phyloP scores from a whole-genome alignment of 2,888 invertebrate genomes.

The Polydesmus complanatus region DNA sequence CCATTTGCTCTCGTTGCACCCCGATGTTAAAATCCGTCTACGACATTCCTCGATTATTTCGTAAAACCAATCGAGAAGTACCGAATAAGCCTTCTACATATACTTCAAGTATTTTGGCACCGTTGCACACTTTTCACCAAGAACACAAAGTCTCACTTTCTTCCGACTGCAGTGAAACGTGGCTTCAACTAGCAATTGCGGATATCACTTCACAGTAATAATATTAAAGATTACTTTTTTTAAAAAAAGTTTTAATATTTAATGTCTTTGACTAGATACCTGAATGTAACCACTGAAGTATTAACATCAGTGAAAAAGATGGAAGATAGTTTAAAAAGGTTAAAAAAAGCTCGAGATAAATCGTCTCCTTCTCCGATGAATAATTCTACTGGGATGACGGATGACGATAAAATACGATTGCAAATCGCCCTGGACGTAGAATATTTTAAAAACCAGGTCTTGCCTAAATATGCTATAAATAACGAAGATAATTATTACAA shows the following conservation, averaged over 20 bases:
- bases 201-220: constrained; percentile 39
- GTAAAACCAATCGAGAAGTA: constrained; percentile 73
- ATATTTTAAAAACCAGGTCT: constrained; percentile 51
- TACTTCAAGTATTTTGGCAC: constrained; percentile 49
- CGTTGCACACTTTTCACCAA: constrained; percentile 45
- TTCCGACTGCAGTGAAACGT: constrained; percentile 27
- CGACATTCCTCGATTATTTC: constrained; percentile 82
- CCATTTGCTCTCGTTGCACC: constrained; percentile 27
- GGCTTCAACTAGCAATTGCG: constrained; percentile 17
- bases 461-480: background rate
- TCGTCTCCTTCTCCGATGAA: constrained; percentile 29
- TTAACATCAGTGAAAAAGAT: constrained; percentile 86
- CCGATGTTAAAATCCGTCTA: constrained; percentile 44
- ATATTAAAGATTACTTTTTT: background rate
- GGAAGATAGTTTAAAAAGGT: constrained; percentile 77
- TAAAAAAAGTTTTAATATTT: constrained; percentile 9
- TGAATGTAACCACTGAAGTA: constrained; percentile 60
- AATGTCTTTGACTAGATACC: too few relatives aligned
- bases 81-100: constrained; percentile 70
- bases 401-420: constrained; percentile 86
- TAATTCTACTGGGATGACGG: constrained; percentile 42
- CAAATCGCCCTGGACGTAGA: constrained; percentile 77
- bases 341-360: constrained; percentile 67
- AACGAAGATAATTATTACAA: too few relatives aligned
- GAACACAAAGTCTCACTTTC: constrained; percentile 32